Conservation (phyloP, 1,140 invertebrate genomes). For the Drosophila aff. region DNA sequence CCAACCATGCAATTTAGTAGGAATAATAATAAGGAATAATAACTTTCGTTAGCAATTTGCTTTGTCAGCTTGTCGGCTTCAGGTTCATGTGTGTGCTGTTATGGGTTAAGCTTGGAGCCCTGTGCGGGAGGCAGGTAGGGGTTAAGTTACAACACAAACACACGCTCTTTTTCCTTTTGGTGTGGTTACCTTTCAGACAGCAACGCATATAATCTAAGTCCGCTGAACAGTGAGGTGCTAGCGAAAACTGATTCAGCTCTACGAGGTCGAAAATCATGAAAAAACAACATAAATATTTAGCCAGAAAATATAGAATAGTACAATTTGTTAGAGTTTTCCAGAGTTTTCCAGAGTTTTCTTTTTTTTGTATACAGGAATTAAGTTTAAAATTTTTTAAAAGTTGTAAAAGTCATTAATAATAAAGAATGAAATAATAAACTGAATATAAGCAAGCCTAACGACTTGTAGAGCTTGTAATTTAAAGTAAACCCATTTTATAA, state of each 20-base stretch:
- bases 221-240: constrained; percentile 83
- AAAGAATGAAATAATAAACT: no score
- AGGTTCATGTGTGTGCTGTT: constrained; percentile 37
- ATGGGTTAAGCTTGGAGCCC: constrained; percentile 34
- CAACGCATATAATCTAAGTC: constrained; percentile 85
- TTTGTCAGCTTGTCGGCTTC: constrained; percentile 26
- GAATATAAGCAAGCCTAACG: no score
- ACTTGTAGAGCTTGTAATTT: no score
- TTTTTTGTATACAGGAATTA: neutral
- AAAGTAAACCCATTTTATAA: no score
- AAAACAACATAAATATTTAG: constrained; percentile 23
- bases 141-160: constrained; percentile 58
- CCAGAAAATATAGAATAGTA: constrained; percentile 2
- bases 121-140: constrained; percentile 25
- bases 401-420: no score
- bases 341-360: neutral
- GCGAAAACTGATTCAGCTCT: constrained; percentile 80
- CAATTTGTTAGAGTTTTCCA: neutral
- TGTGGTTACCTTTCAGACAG: constrained; percentile 82
- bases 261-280: constrained; percentile 36
- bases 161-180: constrained; percentile 10
- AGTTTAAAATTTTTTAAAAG: no score
- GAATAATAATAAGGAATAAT: constrained; percentile 31
- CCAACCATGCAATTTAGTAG: constrained; percentile 70
- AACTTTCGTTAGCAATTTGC: constrained; percentile 36